Conservation (phyloP, 2,888 invertebrate species). For the Phrixothrix hirtus region DNA sequence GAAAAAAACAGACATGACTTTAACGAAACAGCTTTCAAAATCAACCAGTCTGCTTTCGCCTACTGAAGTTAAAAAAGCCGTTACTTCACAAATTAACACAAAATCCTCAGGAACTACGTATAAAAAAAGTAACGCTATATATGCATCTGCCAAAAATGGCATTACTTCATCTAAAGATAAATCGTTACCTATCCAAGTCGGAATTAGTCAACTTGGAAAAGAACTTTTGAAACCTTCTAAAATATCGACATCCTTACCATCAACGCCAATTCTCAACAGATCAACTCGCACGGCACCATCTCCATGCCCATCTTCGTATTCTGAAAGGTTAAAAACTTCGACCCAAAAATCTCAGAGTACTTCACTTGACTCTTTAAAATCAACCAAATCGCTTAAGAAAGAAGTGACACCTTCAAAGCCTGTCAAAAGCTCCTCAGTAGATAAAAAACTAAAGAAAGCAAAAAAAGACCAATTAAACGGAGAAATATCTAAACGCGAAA, state of each 20-base stretch:
- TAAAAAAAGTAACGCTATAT: slow-evolving; percentile 54
- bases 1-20: slow-evolving; percentile 55
- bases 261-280: slow-evolving; percentile 33
- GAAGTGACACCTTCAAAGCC: slow-evolving; percentile 13
- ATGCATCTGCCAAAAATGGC: slow-evolving; percentile 48
- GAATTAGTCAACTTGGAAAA: slow-evolving; percentile 50
- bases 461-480: slow-evolving; percentile 50
- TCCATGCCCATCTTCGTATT: slow-evolving; percentile 30
- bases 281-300: slow-evolving; percentile 36
- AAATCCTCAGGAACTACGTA: slow-evolving; percentile 49
- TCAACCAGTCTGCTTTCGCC: slow-evolving; percentile 64
- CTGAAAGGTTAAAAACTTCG: slow-evolving; percentile 38
- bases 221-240: slow-evolving; percentile 37
- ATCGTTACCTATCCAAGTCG: slow-evolving; percentile 55
- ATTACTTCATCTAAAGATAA: slow-evolving; percentile 51
- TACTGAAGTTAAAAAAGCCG: slow-evolving; percentile 61
- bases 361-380: slow-evolving; percentile 46
- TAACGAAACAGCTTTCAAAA: slow-evolving; percentile 47
- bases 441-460: slow-evolving; percentile 46
- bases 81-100: slow-evolving; percentile 46
- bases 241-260: slow-evolving; percentile 25
- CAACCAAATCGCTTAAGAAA: slow-evolving; percentile 40
- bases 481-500: slow-evolving; percentile 47
- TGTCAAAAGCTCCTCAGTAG: slow-evolving; percentile 17
- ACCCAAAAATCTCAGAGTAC: slow-evolving; percentile 14